Evolutionary conservation across 2,888 invertebrate genomes (phyloP), one percentile per base, ranked within the genome.

Genomic region (Linyphia triangularis): DNA sequence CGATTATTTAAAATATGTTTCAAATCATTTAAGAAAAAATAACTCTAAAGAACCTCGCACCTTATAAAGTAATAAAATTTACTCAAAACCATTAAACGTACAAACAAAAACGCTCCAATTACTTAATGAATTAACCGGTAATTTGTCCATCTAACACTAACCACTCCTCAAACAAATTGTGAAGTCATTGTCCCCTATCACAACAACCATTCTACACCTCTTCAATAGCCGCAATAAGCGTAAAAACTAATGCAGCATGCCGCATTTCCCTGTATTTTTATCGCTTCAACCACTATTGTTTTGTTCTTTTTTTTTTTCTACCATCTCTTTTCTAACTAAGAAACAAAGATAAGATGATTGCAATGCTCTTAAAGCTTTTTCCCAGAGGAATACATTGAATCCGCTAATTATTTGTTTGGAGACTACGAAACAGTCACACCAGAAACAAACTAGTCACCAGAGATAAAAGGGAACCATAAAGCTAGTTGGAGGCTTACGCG

Each of bases 361-460:
- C 33, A 72, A 7, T 26, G 37, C 51, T 7, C 51, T 65, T 69
- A n/a, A 19, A 6, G 19, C 16, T 16, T 51, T 19, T 5, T 79
- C 81, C 69, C 81, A 5, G n/a, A n/a, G 81, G 81, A 81, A 69
- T 59, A 22, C 33, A 57, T 33, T 30, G 9, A 33, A 33, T 43
- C 81, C 69, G 69, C 81, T 81, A 81, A 81, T 81, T 81, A 81
- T 81, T 81, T 81, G 81, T 69, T 69, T 43, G 57, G 57, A n/a
- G 37, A 26, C 40, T 26, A n/a, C 40, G 37, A 16, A 7, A 26
- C 63, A 37, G 63, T 78, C 77, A 78, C 77, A 40, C 77, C 63
- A 24, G 59, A 33, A 59, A 40, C 7, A 19, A 43, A 63, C 61
- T 30, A 24, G 59, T 40, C 77, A 24, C 63, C 19, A n/a, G 77